Evolutionary conservation across 2,797 vertebrate genomes (phyloP), one percentile per base, ranked within the genome.

Genomic region (Odontamblyopus rebecca): DNA sequence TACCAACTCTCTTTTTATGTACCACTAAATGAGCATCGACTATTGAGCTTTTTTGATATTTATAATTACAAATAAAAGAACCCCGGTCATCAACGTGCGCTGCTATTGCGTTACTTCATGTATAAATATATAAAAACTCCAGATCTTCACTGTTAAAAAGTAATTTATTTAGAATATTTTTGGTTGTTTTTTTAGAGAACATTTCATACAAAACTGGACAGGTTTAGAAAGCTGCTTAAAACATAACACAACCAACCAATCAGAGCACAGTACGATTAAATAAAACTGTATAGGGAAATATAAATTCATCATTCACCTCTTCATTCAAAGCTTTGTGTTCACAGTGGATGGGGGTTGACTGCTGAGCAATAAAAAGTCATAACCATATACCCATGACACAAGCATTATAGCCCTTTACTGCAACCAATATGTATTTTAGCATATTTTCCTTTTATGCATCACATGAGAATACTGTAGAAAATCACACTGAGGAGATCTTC

Each of bases 121-220:
- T 38, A 35, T 19, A 26, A 23, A 63, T n/a, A 8, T 26, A 62
- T n/a, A 38, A 62, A 44, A 44, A 35, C 51, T 54, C 48, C 32
- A 59, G 35, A 73, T 67, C 1, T 26, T 41, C 61, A 61, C 38
- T 48, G 50, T 73, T 76, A 78, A 83, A 72, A 84, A 6, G 51
- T 15, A 16, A 82, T 86, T 90, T 85, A 89, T 86, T 89, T 30
- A 77, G 73, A 83, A 84, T 74, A 74, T 79, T 79, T 84, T 88
- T 82, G 74, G 67, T 73, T 69, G 70, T 87, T 83, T 32, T 83
- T 48, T 63, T 78, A 88, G 57, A 77, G 66, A 85, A 81, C 60
- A 62, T 88, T 89, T 79, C 75, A 83, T 76, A 84, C 83, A 82
- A 85, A 89, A 86, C 74, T 73, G 81, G 68, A 83, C 56, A 72